Conservation (phyloP, 1,140 invertebrate species). For the Mizuhopecten yessoensis region DNA sequence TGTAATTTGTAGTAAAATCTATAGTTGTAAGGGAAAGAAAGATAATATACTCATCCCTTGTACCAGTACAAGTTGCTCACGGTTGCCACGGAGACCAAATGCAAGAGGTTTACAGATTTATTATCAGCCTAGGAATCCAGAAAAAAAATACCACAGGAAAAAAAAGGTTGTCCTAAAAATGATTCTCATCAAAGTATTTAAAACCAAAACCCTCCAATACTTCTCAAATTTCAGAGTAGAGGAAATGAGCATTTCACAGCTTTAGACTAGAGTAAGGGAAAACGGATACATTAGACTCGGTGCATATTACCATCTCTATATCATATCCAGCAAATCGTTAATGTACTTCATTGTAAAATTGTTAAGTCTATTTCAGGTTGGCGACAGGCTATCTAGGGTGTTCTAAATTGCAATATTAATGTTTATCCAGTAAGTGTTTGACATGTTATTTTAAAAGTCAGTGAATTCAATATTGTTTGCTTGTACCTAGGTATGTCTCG, state of each 20-base stretch:
- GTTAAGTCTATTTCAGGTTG: no score
- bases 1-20: conserved; percentile 1
- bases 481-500: neutral
- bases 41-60: neutral
- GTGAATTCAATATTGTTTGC: conserved; percentile 2
- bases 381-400: neutral
- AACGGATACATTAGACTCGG: neutral
- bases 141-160: neutral
- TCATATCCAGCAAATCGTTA: neutral
- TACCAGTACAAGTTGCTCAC: neutral
- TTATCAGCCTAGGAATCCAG: neutral
- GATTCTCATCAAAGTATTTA: conserved; percentile 39
- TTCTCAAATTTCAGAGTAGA: conserved; percentile 26
- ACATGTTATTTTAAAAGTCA: neutral
- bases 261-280: neutral
- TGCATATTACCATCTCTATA: neutral
- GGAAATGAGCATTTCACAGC: conserved; percentile 32
- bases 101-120: conserved; percentile 24
- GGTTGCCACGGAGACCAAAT: neutral
- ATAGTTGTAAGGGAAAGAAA: neutral
- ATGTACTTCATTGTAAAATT: conserved; percentile 3
- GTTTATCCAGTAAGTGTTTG: neutral
- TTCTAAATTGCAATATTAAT: neutral
- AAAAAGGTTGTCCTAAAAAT: conserved; percentile 19
- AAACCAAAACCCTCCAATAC: conserved; percentile 8